Evolutionary conservation across 2,888 invertebrate genomes (phyloP).

Genomic region (Eurois occulta): DNA sequence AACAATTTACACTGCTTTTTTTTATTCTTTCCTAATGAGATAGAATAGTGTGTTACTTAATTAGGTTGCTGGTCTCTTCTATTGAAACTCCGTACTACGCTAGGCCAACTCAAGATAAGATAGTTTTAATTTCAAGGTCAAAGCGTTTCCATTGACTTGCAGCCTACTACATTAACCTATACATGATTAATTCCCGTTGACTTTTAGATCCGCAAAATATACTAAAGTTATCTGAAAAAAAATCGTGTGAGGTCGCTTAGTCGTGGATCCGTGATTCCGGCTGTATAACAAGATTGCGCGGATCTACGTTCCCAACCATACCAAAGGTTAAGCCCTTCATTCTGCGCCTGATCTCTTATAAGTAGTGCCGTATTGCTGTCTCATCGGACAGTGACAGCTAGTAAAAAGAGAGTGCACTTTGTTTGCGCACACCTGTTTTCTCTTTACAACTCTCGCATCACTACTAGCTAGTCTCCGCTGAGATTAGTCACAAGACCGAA

Average conservation of each 20-base stretch:
- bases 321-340: neutral
- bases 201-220: too few relatives aligned
- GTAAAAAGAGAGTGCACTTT: neutral
- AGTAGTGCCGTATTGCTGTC: neutral
- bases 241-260: too few relatives aligned
- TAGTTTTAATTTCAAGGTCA: too few relatives aligned
- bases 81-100: neutral
- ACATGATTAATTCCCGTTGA: neutral
- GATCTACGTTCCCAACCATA: too few relatives aligned
- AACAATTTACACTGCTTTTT: too few relatives aligned
- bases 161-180: neutral
- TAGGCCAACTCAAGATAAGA: neutral
- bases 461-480: neutral
- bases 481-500: neutral
- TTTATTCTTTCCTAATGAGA: too few relatives aligned
- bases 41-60: neutral
- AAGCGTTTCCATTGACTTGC: neutral
- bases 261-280: too few relatives aligned
- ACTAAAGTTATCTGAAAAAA: too few relatives aligned
- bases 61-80: neutral
- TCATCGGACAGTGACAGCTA: neutral
- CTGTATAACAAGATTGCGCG: too few relatives aligned
- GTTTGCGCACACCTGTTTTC: neutral
- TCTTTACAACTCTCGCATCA: neutral
- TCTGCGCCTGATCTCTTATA: neutral